Base-by-base conservation (phyloP, 2,797 vertebrate genomes). In the Valencia hispanica region DNA sequence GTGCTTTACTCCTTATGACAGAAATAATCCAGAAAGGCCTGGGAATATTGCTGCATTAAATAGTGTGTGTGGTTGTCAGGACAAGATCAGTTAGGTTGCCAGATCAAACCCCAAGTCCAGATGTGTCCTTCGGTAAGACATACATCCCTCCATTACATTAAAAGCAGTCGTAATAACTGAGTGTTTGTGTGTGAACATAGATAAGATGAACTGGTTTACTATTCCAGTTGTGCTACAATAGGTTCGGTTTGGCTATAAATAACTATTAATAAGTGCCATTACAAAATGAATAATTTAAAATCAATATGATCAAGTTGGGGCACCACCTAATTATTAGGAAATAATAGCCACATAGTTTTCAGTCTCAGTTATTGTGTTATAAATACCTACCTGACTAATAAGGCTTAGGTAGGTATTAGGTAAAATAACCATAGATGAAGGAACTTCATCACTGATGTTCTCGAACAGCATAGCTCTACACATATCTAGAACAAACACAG, bases 1-100 rank as follows among this genome's bases (percentile, higher is more conserved):
- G 45, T 74, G 20, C 75, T 71, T 79, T 82, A 45, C 20, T 70
- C 61, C n/a, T 34, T 7, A 63, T 39, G 66, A 43, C 1, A 25
- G 47, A 77, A 73, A 22, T 70, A 65, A 61, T 34, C 57, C 0
- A 55, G 68, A 78, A 79, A 59, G 76, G 70, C 73, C 39, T 10
- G n/a, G 22, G 63, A 65, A 65, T 39, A 65, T 14, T 39, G 63
- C n/a, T 2, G 36, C 12, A 2, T 12, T 66, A 10, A 8, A 63
- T 36, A 17, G 8, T 34, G 18, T 22, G 59, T 34, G 20, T 65
- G 34, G 63, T 41, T 36, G 36, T 39, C 25, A 65, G 5, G 61
- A 39, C 4, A 10, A 65, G 0, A 53, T 22, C 25, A 2, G n/a
- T 25, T n/a, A n/a, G 51, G 20, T 53, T n/a, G 9, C 7, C 7